Conservation (phyloP, 2,113 vertebrate species). For the Epinephelus lanceolatus region DNA sequence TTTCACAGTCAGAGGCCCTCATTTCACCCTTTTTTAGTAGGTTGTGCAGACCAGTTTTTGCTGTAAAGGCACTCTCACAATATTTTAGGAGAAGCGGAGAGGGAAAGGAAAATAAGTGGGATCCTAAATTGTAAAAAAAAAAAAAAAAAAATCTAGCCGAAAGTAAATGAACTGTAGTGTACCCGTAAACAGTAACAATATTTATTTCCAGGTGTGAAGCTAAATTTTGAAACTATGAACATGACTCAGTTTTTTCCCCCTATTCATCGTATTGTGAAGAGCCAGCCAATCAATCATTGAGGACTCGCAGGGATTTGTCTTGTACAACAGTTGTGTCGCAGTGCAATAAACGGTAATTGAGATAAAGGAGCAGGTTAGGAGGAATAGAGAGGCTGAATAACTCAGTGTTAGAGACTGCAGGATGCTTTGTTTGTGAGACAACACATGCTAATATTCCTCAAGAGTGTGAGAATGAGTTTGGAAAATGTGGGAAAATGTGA, state of each 20-base stretch:
- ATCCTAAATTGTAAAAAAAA: background rate
- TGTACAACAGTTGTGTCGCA: slow-evolving; percentile 45
- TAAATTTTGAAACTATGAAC: background rate
- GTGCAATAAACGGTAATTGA: slow-evolving; percentile 67
- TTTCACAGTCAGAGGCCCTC: background rate
- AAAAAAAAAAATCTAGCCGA: accelerated
- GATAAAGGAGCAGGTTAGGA: slow-evolving; percentile 63
- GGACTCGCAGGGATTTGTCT: slow-evolving; percentile 44
- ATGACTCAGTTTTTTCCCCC: background rate
- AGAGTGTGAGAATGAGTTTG: slow-evolving; percentile 1
- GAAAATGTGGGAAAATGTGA: slow-evolving; percentile 34
- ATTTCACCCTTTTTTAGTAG: background rate
- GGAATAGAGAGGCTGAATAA: slow-evolving; percentile 32
- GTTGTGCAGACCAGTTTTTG: background rate
- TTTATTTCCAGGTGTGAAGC: background rate
- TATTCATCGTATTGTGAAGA: background rate
- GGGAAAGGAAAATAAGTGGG: background rate
- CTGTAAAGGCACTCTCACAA: background rate
- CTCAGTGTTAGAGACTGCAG: slow-evolving; percentile 48
- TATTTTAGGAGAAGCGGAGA: background rate
- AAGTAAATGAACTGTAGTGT: background rate
- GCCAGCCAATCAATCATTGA: slow-evolving; percentile 42
- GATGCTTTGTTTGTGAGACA: slow-evolving; percentile 32
- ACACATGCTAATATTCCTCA: slow-evolving; percentile 28
- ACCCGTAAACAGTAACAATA: background rate